Evolutionary conservation across 2,113 vertebrate genomes (phyloP).

Genomic region (Mionectes macconnelli): DNA sequence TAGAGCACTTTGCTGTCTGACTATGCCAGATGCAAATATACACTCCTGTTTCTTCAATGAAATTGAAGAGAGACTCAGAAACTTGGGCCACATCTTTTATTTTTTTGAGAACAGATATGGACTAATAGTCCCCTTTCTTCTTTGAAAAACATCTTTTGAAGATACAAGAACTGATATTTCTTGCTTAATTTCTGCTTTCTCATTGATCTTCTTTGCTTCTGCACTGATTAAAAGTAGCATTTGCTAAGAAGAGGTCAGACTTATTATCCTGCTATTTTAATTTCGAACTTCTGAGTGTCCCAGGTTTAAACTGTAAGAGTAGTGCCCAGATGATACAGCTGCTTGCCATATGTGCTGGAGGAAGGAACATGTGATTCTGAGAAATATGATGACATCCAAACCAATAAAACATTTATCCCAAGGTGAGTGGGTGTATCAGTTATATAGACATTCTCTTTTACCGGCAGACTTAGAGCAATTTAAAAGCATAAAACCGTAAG

Average conservation of each 20-base stretch:
- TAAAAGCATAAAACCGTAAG: conserved; percentile 21
- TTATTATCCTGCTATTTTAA: background rate
- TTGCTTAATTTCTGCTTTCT: background rate
- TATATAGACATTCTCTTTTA: conserved; percentile 31
- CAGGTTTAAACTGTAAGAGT: background rate
- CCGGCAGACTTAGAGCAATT: background rate
- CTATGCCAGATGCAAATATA: background rate
- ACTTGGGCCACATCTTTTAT: background rate
- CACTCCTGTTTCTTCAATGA: background rate
- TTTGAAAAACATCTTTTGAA: background rate
- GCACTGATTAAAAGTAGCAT: background rate
- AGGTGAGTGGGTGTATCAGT: conserved; percentile 58
- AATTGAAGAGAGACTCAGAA: background rate
- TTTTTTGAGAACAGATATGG: background rate
- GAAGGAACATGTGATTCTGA: conserved; percentile 22
- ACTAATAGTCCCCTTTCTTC: background rate
- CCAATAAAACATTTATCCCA: conserved; percentile 43
- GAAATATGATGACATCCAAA: conserved; percentile 37
- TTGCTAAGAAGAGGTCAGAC: background rate
- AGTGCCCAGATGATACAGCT: background rate
- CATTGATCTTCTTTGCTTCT: background rate
- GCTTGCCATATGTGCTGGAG: conserved; percentile 40
- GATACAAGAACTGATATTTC: background rate
- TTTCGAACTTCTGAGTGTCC: background rate
- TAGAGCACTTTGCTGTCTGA: background rate